phyloP scores from a whole-genome alignment of 1,140 invertebrate species.

The Aphis gossypii region DNA sequence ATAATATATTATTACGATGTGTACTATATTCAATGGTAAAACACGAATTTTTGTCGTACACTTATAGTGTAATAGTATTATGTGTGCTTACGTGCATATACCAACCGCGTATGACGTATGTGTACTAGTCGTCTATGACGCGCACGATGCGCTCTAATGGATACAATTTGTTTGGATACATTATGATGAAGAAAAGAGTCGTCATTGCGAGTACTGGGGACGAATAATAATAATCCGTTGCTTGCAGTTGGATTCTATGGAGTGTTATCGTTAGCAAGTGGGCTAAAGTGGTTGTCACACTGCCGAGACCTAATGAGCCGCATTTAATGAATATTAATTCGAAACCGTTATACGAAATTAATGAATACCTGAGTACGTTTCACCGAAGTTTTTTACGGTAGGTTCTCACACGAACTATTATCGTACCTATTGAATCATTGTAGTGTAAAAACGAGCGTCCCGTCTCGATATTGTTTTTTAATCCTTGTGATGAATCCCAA shows the following conservation, averaged over 20 bases:
- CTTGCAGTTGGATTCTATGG: neutral
- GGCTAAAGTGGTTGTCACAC: constrained; percentile 47
- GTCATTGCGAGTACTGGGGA: neutral
- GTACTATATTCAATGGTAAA: neutral
- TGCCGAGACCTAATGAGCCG: constrained; percentile 14
- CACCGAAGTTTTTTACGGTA: neutral
- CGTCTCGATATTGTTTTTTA: neutral
- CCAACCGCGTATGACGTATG: no score
- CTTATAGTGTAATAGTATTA: neutral
- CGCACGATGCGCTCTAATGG: neutral
- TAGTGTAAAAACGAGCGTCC: neutral
- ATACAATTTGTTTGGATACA: neutral
- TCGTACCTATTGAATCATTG: neutral
- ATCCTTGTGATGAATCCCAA: neutral
- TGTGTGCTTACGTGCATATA: neutral
- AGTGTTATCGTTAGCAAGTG: neutral
- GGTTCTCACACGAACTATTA: neutral
- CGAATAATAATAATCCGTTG: constrained; percentile 27
- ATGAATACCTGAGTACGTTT: neutral
- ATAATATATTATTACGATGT: neutral
- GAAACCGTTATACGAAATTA: constrained; percentile 31
- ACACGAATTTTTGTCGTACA: neutral
- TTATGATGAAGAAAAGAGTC: neutral
- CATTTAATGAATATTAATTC: constrained; percentile 51
- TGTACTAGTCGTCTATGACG: neutral